Percentiles rank a stretch among this genome's conserved stretches.
Conservation (phyloP, 53 echinoderm and acorn worm species). For the Holothuria leucospilota region DNA sequence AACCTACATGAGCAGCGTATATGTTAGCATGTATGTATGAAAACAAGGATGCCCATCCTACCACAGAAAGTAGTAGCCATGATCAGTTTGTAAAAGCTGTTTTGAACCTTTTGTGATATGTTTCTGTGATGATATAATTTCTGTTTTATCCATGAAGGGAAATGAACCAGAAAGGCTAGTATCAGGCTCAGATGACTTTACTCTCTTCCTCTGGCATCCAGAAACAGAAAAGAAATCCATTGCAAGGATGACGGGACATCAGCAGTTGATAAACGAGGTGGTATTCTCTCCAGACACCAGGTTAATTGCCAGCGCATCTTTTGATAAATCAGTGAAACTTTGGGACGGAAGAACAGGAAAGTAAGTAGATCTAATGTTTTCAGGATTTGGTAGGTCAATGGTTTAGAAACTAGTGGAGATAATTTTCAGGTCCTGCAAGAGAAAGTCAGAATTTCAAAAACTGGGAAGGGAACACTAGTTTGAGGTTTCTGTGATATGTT, state of each 20-base stretch:
- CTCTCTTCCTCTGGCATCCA: constrained; percentile 98
- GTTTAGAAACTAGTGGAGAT: too few species aligned
- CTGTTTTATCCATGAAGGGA: constrained; percentile 57
- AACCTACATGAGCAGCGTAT: too few species aligned
- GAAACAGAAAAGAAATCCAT: constrained; percentile 88
- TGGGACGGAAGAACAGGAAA: constrained; percentile 97
- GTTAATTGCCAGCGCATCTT: constrained; percentile 94
- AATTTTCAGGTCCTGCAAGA: too few species aligned
- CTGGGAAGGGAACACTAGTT: too few species aligned
- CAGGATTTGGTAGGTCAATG: too few species aligned
- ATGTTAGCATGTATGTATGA: too few species aligned
- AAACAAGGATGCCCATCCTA: too few species aligned
- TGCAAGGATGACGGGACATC: constrained; percentile 97
- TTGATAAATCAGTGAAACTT: constrained; percentile 96
- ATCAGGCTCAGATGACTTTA: constrained; percentile 98
- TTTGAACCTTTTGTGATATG: too few species aligned
- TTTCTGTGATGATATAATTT: background rate
- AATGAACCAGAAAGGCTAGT: constrained; percentile 90
- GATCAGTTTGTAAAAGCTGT: too few species aligned
- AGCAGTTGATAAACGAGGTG: constrained; percentile 96
- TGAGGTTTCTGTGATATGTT: too few species aligned
- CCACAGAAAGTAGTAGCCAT: too few species aligned
- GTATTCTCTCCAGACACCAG: constrained; percentile 97
- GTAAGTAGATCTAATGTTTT: constrained; percentile 62
- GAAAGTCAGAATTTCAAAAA: too few species aligned